Percentiles rank a stretch among this genome's conserved stretches.
These are phyloP conservation scores for Linnaemya tessellans DNA, from an alignment of 2,888 invertebrate species.

Conservation along the genomic window DNA sequence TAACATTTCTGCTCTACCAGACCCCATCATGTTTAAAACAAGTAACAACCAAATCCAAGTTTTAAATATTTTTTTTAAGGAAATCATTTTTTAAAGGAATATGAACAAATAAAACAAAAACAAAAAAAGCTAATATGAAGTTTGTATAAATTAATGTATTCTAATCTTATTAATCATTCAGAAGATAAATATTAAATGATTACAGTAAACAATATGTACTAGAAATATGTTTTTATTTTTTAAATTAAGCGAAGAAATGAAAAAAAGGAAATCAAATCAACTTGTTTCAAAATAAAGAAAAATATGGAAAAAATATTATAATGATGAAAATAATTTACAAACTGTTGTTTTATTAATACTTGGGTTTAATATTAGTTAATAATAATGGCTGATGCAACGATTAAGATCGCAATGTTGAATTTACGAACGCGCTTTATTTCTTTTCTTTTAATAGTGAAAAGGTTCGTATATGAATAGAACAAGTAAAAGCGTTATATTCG, in stretches of 20 bases:
- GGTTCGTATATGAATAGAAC: too few relatives aligned
- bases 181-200: slow-evolving; percentile 24
- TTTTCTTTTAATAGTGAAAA: too few relatives aligned
- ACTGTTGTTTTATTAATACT: slow-evolving; percentile 8
- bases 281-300: slow-evolving; percentile 56
- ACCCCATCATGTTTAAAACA: slow-evolving; percentile 40
- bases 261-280: slow-evolving; percentile 50
- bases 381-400: too few relatives aligned
- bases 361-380: neutral
- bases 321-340: slow-evolving; percentile 40
- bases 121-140: slow-evolving; percentile 47
- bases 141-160: slow-evolving; percentile 62
- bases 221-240: slow-evolving; percentile 59
- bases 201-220: slow-evolving; percentile 39
- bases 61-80: slow-evolving; percentile 66
- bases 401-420: too few relatives aligned
- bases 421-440: too few relatives aligned
- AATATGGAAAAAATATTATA: slow-evolving; percentile 42
- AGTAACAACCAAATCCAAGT: slow-evolving; percentile 74
- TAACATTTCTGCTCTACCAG: neutral
- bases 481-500: too few relatives aligned
- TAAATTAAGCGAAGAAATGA: slow-evolving; percentile 31
- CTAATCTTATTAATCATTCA: slow-evolving; percentile 56
- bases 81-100: slow-evolving; percentile 46
- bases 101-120: slow-evolving; percentile 39